Evolutionary conservation across 2,888 invertebrate species (phyloP).

Genomic region (Drosophila neonasuta): DNA sequence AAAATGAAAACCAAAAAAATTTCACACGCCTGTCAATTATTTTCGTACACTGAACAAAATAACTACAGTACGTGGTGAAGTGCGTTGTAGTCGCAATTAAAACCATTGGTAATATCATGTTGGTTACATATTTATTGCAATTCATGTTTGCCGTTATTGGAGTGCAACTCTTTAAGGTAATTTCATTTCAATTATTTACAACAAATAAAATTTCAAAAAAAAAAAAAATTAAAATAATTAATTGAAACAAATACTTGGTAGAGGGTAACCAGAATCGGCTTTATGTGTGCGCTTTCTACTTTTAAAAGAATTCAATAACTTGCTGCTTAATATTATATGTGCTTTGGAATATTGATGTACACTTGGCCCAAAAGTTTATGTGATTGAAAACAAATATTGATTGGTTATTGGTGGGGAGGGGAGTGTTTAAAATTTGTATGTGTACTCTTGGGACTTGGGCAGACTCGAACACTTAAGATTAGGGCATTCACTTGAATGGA

Average conservation of each 20-base stretch:
- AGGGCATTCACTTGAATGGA: slow-evolving; percentile 16
- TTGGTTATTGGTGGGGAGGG: not conserved
- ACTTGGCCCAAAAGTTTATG: slow-evolving; percentile 20
- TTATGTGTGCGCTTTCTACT: slow-evolving; percentile 68
- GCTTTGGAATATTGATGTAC: slow-evolving; percentile 61
- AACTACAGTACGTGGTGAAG: slow-evolving; percentile 97
- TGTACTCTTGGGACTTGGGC: not conserved
- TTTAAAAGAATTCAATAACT: slow-evolving; percentile 32
- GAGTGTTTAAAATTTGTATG: not conserved
- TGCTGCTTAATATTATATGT: slow-evolving; percentile 61
- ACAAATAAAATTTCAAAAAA: slow-evolving; percentile 15
- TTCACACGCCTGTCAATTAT: slow-evolving; percentile 46
- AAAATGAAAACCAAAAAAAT: slow-evolving; percentile 19
- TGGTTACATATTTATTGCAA: slow-evolving; percentile 99
- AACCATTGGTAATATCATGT: slow-evolving; percentile 99
- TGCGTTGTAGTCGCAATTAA: slow-evolving; percentile 99
- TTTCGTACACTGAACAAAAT: slow-evolving; percentile 53
- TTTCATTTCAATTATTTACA: slow-evolving; percentile 63
- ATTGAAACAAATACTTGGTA: slow-evolving; percentile 38
- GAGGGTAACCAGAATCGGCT: slow-evolving; percentile 64
- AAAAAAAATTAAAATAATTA: slow-evolving; percentile 34
- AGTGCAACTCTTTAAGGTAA: slow-evolving; percentile 98
- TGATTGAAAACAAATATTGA: slow-evolving; percentile 17
- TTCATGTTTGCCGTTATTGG: slow-evolving; percentile 99
- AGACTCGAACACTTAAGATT: not conserved